Base-by-base conservation (phyloP, 2,113 vertebrate genomes). In the Pimephales promelas region DNA sequence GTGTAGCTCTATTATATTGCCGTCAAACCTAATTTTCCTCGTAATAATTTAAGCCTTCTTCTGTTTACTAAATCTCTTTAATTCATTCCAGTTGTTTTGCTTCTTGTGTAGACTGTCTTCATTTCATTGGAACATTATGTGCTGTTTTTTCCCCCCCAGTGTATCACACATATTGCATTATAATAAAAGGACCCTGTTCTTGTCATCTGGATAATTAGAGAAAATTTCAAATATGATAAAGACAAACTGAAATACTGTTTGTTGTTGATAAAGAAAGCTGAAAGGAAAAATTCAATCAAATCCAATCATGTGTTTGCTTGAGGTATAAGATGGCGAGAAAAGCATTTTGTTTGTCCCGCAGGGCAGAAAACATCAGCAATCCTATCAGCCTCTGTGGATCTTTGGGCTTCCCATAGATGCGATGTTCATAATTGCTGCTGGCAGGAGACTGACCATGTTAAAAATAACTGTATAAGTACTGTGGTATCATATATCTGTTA, bases 391-490 rank as follows among this genome's bases (percentile, higher is more conserved):
- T 24, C 56, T 76, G 47, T 28, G 14, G 68, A 22, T 22, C 34
- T 20, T 34, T 13, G 14, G 70, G 54, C 28, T 83, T 81, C 57
- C 54, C 66, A 62, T 86, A 47, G 86, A 92, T 86, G 87, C 89
- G 84, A 87, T 87, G 61, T 81, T 88, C 86, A 81, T 87, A 85
- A 83, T 88, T 45, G 79, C 85, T 86, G 81, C 81, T 62, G 88
- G 68, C 84, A 66, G 83, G 82, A 86, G 82, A 87, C 90, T 87
- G 89, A 88, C 86, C 80, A 81, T 90, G 92, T 92, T 91, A 91
- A 94, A 93, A 94, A 94, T 94, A 94, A 93, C 92, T 92, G 88
- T 88, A 87, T 88, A 91, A 92, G 91, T 91, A 89, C 90, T 87
- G 84, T 83, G 88, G 91, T 89, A 90, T 92, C 91, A 84, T 91